Conservation (phyloP, 2,113 vertebrate species). For the Passer domesticus region DNA sequence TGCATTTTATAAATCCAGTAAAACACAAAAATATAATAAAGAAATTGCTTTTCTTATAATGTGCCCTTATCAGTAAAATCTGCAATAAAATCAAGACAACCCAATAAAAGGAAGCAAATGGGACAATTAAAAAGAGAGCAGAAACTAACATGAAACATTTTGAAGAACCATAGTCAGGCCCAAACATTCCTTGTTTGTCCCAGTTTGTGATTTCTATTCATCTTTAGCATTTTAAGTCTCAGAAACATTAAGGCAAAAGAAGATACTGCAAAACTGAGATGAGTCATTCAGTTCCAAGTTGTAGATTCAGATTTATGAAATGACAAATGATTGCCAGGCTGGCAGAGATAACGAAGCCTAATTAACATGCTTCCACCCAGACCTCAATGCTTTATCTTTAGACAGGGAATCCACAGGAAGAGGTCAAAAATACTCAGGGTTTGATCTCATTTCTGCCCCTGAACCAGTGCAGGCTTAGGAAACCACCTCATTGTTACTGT, state of each 20-base stretch:
- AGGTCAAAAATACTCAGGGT: neutral
- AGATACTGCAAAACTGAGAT: neutral
- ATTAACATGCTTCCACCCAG: neutral
- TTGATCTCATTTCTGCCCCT: neutral
- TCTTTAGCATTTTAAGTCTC: neutral
- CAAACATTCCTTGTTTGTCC: neutral
- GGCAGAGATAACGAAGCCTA: neutral
- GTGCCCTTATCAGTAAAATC: neutral
- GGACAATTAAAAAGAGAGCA: constrained; percentile 6
- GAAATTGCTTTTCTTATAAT: neutral
- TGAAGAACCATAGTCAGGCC: neutral
- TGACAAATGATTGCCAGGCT: neutral
- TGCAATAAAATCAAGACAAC: constrained; percentile 28
- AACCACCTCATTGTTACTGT: neutral
- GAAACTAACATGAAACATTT: neutral
- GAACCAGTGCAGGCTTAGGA: neutral
- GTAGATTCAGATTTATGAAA: neutral
- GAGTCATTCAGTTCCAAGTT: neutral
- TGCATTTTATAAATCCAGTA: neutral
- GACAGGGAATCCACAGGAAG: neutral
- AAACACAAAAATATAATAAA: constrained; percentile 10
- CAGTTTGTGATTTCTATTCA: neutral
- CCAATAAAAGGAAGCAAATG: constrained; percentile 13
- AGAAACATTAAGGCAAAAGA: neutral
- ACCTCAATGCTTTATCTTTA: neutral